phyloP scores from a whole-genome alignment of 2,888 invertebrate species.

The Cartodere bifasciata region DNA sequence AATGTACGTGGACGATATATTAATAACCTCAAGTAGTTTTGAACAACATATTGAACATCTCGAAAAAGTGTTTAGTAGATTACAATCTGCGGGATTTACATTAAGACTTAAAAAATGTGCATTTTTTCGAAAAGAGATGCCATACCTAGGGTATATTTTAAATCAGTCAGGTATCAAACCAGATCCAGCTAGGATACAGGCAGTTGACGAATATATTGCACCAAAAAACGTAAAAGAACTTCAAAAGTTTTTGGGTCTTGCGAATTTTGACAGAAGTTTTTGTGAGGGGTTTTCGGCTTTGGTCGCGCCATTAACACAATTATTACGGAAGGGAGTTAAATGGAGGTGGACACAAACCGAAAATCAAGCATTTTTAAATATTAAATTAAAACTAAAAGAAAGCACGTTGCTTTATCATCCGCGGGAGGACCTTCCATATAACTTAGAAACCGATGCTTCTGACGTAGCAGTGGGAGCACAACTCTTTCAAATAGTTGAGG shows the following conservation, averaged over 20 bases:
- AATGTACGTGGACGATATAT: constrained; percentile 12
- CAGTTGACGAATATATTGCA: neutral
- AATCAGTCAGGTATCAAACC: too few species aligned
- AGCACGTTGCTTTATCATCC: constrained; percentile 5
- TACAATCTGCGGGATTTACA: constrained; percentile 9
- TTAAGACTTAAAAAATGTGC: constrained; percentile 5
- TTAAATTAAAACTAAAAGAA: too few species aligned
- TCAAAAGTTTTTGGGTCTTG: constrained; percentile 3
- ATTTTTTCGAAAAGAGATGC: constrained; percentile 4
- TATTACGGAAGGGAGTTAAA: constrained; percentile 1
- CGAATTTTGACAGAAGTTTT: constrained; percentile 3
- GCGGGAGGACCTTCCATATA: constrained; percentile 1
- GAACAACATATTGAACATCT: constrained; percentile 12
- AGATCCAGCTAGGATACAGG: constrained; percentile 13
- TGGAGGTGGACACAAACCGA: constrained; percentile 12
- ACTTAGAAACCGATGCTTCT: constrained; percentile 1
- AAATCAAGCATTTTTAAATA: too few species aligned
- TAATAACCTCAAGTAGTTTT: constrained; percentile 8
- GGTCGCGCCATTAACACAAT: constrained; percentile 2
- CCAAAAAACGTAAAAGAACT: constrained; percentile 3
- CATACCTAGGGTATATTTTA: neutral
- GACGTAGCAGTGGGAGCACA: constrained; percentile 1
- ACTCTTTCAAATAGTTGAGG: constrained; percentile 3
- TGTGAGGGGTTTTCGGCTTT: constrained; percentile 1
- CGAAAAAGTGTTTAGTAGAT: constrained; percentile 7